phyloP scores from a whole-genome alignment of 2,113 vertebrate genomes.

The Microtus ochrogaster region DNA sequence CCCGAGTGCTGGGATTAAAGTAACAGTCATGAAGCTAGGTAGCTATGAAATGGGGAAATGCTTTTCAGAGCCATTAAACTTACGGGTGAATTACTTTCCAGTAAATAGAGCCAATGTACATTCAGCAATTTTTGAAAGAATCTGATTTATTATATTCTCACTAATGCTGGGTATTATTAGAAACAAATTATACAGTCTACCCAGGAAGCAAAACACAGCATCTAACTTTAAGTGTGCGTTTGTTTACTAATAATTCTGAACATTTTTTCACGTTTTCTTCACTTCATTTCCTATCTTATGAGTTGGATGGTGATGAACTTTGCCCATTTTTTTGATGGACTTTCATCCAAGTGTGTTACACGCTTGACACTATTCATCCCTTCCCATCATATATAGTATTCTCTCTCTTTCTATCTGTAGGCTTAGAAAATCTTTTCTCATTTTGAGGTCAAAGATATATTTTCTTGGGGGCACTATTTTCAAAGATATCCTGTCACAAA shows the following conservation, averaged over 20 bases:
- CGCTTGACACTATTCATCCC: rapidly evolving
- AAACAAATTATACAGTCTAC: neutral
- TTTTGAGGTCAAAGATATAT: constrained; percentile 3
- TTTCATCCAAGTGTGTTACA: neutral
- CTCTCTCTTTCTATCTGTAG: neutral
- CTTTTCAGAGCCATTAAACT: neutral
- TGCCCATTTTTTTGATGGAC: neutral
- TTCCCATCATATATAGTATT: neutral
- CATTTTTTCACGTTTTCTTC: neutral
- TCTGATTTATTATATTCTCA: neutral
- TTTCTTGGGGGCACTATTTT: neutral
- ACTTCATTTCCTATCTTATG: neutral
- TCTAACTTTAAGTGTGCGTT: neutral
- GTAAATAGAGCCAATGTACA: neutral
- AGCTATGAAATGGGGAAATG: neutral
- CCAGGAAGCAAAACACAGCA: neutral
- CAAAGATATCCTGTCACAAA: neutral
- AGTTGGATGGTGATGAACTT: neutral
- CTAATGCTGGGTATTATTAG: neutral
- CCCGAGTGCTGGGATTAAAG: neutral
- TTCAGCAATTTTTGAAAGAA: neutral
- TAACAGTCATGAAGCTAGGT: neutral
- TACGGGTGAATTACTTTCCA: neutral
- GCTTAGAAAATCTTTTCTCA: constrained; percentile 33
- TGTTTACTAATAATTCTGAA: neutral